A percentile compares a stretch with the other conserved stretches of the same genome.
These are phyloP conservation scores for Murina feae DNA, from an alignment of 2,113 vertebrate genomes.

Conservation along the genomic window DNA sequence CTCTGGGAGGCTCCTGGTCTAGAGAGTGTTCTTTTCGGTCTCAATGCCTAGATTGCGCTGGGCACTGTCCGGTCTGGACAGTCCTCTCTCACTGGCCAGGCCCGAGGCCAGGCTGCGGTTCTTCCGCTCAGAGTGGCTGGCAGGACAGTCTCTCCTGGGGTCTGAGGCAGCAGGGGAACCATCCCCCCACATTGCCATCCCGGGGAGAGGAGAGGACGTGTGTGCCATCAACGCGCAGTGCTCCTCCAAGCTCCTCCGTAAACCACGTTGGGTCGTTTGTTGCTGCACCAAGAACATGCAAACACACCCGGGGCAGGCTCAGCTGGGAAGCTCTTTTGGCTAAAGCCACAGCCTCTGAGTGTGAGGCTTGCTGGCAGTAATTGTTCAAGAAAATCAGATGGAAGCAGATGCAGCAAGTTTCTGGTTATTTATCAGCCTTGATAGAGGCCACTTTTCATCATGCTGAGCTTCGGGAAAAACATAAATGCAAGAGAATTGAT, in stretches of 20 bases:
- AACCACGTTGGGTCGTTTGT: background rate
- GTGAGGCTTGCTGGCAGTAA: background rate
- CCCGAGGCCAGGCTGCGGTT: background rate
- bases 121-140: background rate
- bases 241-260: background rate
- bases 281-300: background rate
- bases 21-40: background rate
- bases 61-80: background rate
- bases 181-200: background rate
- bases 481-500: constrained; percentile 34
- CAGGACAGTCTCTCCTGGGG: background rate
- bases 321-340: constrained; percentile 46
- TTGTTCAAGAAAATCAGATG: constrained; percentile 40
- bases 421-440: constrained; percentile 37
- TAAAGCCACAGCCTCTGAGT: background rate
- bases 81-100: background rate
- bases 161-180: background rate
- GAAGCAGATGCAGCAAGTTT: constrained; percentile 20
- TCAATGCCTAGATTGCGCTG: accelerated
- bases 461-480: constrained; percentile 18
- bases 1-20: background rate
- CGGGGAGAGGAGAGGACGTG: background rate
- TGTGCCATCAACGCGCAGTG: background rate
- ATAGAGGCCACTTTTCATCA: constrained; percentile 34
- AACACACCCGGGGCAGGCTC: background rate